These are phyloP conservation scores for Notamacropus eugenii DNA, from an alignment of 2,797 vertebrate genomes.

Conservation along the genomic window DNA sequence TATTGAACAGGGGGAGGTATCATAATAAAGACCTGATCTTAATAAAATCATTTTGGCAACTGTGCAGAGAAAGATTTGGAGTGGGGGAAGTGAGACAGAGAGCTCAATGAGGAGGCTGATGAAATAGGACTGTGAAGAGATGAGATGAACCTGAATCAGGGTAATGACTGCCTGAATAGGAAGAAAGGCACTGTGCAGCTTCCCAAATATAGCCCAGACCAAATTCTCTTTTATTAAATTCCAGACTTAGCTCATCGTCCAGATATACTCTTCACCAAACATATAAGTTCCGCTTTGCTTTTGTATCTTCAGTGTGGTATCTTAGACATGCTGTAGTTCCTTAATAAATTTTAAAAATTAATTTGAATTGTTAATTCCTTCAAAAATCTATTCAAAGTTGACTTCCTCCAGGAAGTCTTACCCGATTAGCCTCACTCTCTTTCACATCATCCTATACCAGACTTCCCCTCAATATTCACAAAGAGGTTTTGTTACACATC, in stretches of 20 bases:
- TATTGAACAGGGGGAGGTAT: neutral
- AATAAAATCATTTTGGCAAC: no score
- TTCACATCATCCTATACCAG: neutral
- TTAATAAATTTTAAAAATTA: neutral
- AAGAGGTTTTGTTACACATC: neutral
- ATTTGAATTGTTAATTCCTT: neutral
- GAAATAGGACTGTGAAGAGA: neutral
- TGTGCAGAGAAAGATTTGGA: neutral
- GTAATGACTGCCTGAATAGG: neutral
- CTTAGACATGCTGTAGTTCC: neutral
- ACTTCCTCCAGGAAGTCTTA: neutral
- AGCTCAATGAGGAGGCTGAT: neutral
- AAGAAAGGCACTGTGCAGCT: neutral
- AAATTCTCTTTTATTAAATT: neutral
- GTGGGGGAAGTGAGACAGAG: neutral
- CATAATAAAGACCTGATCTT: neutral
- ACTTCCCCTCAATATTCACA: neutral
- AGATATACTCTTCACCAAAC: neutral
- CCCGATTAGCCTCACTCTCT: neutral
- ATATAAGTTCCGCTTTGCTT: neutral
- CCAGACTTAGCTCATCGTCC: neutral
- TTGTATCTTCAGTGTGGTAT: neutral
- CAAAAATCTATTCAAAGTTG: neutral
- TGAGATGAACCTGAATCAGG: neutral
- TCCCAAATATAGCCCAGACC: neutral